Conservation (phyloP, 2,113 vertebrate genomes). For the Willisornis vidua region DNA sequence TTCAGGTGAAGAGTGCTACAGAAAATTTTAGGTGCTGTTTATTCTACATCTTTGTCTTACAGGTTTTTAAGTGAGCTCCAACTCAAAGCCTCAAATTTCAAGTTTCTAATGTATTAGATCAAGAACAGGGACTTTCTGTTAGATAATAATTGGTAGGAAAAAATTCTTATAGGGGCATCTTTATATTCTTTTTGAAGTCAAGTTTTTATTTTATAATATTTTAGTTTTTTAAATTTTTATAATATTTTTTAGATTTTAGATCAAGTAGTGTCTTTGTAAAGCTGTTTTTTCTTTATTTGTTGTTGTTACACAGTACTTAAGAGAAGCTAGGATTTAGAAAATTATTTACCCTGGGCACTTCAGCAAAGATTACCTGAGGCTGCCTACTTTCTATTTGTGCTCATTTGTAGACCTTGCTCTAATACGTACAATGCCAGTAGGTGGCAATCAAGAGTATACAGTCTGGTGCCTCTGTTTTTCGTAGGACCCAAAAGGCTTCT, state of each 20-base stretch:
- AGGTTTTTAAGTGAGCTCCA: background rate
- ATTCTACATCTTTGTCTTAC: background rate
- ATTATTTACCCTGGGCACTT: background rate
- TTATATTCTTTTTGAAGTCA: background rate
- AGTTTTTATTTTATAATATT: background rate
- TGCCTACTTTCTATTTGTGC: background rate
- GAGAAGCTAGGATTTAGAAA: background rate
- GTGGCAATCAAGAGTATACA: slow-evolving; percentile 41
- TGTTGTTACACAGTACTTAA: background rate
- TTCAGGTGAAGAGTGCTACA: background rate
- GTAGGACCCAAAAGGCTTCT: background rate
- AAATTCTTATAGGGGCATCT: background rate
- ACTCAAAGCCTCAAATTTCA: background rate
- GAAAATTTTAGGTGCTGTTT: background rate
- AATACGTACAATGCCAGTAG: slow-evolving; percentile 27
- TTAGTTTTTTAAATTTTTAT: background rate
- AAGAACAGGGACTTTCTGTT: background rate
- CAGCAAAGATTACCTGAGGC: background rate
- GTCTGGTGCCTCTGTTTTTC: background rate
- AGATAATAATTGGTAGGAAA: background rate
- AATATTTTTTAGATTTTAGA: no score
- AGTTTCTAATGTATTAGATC: background rate
- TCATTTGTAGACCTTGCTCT: background rate
- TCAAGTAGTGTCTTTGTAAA: background rate
- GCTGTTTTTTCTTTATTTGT: background rate